Evolutionary conservation across 2,888 invertebrate species (phyloP), one percentile per base, ranked within the genome.

Genomic region (Rotaria socialis): DNA sequence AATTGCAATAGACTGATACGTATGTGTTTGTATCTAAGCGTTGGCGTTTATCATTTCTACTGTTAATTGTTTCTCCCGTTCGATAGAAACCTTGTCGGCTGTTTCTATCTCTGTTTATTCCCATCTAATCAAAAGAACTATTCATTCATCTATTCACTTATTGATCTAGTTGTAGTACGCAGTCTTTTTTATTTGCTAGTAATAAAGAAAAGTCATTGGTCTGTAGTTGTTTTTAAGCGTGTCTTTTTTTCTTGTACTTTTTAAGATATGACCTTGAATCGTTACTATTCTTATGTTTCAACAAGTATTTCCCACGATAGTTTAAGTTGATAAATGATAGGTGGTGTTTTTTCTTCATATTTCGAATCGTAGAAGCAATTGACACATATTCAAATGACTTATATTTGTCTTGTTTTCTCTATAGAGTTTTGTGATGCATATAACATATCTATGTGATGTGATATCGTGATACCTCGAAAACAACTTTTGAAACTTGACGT

Each of bases 81-180:
- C 67, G 67, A 67, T 7, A 67, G 67, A 67, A 41, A 67, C 27
- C 67, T 67, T 67, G 67, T 35, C 67, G 67, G 41, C 67, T 41
- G 19, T 67, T 67, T 67, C 14, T 41, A 3, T 67, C 19, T 67
- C 35, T 67, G 67, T 19, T 35, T 35, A 35, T 67, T 67, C 35
- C 35, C 35, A 67, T 67, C 35, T 67, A 67, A 67, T 67, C 67
- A 67, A 67, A 35, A 35, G 67, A 67, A 67, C 67, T 67, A 67
- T 67, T 67, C 67, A 67, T 67, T 67, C 67, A 35, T 67, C 67
- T 67, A n/a, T 67, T 27, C 16, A 27, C 35, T 67, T 67, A 27
- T 22, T 24, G 56, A 22, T 56, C 22, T 55, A 55, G 55, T 55
- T 55, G 4, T 55, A 55, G 22, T 55, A 55, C 22, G 22, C 6